A percentile compares a stretch with the other conserved stretches of the same genome.
Conservation (phyloP, 2,797 vertebrate species). For the Urophycis tenuis region DNA sequence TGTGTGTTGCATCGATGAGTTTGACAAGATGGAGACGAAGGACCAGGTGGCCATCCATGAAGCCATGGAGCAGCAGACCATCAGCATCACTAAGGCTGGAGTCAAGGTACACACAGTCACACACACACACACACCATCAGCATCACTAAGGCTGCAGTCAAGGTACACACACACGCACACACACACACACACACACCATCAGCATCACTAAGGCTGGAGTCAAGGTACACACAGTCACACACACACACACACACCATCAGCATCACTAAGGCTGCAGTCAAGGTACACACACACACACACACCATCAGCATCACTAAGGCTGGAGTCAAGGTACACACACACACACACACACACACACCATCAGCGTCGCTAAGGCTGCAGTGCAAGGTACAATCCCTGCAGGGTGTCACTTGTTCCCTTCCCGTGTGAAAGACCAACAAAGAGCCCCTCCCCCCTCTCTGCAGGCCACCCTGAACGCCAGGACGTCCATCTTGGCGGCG, state of each 20-base stretch:
- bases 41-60: slow-evolving; percentile 99
- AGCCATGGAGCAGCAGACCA: slow-evolving; percentile 99
- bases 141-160: slow-evolving; percentile 98
- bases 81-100: slow-evolving; percentile 98
- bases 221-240: slow-evolving; percentile 71
- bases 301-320: too few relatives aligned
- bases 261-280: too few relatives aligned
- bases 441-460: not conserved
- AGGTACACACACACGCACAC: slow-evolving; percentile 67
- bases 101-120: slow-evolving; percentile 79
- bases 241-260: too few relatives aligned
- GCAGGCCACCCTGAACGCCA: slow-evolving; percentile 94
- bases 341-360: too few relatives aligned
- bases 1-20: slow-evolving; percentile 98
- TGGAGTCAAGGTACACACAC: too few relatives aligned
- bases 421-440: not conserved
- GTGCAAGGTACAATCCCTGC: too few relatives aligned
- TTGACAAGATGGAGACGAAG: slow-evolving; percentile 95
- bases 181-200: slow-evolving; percentile 77
- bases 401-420: not conserved
- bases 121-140: slow-evolving; percentile 86
- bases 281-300: too few relatives aligned
- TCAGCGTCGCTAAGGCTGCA: too few relatives aligned
- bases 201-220: slow-evolving; percentile 99
- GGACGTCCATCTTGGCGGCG: slow-evolving; percentile 97